A percentile compares a stretch with the other conserved stretches of the same genome.
phyloP scores from a whole-genome alignment of 2,797 vertebrate genomes.

The Pseudopleuronectes americanus region DNA sequence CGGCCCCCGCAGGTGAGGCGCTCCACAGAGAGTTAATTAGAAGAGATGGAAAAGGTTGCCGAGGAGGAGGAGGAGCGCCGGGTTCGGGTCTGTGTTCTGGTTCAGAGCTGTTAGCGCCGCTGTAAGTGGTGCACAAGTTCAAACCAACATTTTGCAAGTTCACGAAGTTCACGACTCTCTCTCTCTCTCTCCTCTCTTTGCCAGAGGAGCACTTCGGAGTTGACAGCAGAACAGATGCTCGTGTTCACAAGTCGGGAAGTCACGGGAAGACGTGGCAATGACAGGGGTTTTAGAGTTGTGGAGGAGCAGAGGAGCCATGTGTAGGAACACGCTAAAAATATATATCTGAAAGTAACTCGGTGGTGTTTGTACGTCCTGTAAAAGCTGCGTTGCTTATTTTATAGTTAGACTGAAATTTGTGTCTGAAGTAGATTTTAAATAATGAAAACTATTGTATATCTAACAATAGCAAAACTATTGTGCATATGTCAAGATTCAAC shows the following conservation, averaged over 20 bases:
- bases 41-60: constrained; percentile 70
- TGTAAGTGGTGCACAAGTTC: constrained; percentile 65
- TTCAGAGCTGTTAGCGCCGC: constrained; percentile 51
- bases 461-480: too few species aligned
- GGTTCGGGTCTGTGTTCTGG: constrained; percentile 33
- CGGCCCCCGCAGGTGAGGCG: constrained; percentile 56
- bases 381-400: neutral
- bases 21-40: constrained; percentile 76
- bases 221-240: constrained; percentile 61
- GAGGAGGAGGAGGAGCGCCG: constrained; percentile 35
- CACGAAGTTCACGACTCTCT: constrained; percentile 57
- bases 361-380: neutral
- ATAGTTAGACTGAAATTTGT: too few species aligned
- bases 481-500: too few species aligned
- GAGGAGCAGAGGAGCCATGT: constrained; percentile 14
- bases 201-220: constrained; percentile 27
- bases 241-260: constrained; percentile 52
- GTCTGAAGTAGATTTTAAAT: too few species aligned
- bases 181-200: constrained; percentile 17
- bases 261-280: constrained; percentile 28
- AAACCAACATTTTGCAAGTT: constrained; percentile 73
- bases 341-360: neutral
- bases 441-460: too few species aligned
- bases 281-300: constrained; percentile 42
- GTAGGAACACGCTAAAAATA: neutral